phyloP scores from a whole-genome alignment of 2,113 vertebrate species.

The Orientallactaga bullata region DNA sequence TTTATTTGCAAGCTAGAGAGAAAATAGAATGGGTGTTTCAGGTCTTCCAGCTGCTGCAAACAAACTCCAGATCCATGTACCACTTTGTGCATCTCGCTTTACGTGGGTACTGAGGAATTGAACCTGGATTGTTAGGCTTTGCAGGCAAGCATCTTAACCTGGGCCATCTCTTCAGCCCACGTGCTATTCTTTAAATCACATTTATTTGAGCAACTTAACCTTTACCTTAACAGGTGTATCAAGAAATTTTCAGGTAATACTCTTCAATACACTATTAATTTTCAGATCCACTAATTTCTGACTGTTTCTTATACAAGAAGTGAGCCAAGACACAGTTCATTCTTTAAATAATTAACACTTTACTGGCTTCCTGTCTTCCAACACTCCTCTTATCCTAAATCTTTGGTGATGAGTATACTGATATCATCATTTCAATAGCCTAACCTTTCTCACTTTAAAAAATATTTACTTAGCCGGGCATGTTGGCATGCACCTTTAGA shows the following conservation, averaged over 20 bases:
- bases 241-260: not conserved
- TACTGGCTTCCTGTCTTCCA: not conserved
- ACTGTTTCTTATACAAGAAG: not conserved
- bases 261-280: not conserved
- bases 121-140: no score
- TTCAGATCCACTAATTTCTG: not conserved
- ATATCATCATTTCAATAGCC: not conserved
- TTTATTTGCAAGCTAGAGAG: no score
- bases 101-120: no score
- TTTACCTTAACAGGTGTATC: not conserved
- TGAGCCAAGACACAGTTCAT: not conserved
- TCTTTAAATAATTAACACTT: slow-evolving; percentile 37
- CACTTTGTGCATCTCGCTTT: no score
- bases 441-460: slow-evolving; percentile 22
- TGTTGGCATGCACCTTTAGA: no score
- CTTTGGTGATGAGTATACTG: not conserved
- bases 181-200: slow-evolving; percentile 22
- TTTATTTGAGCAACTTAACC: not conserved
- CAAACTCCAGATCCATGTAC: no score
- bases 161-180: not conserved
- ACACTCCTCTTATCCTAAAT: slow-evolving; percentile 1
- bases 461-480: no score
- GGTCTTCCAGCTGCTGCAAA: no score
- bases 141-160: no score
- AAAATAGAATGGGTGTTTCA: no score